Percentiles rank a stretch among this genome's conserved stretches.
Conservation (phyloP, 2,888 invertebrate genomes). For the Morpho helenor region DNA sequence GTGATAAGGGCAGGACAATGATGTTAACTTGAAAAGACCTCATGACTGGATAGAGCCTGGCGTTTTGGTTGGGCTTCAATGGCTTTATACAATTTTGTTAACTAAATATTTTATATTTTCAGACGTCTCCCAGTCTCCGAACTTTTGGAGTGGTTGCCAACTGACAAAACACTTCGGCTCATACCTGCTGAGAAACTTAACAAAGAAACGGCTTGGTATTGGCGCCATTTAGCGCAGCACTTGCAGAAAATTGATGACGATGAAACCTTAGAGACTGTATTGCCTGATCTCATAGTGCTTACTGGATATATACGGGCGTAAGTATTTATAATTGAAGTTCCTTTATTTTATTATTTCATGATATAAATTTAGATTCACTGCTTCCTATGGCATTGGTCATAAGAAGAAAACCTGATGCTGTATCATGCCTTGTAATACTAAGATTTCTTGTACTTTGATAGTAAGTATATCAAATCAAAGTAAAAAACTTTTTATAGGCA, state of each 20-base stretch:
- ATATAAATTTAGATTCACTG: no score
- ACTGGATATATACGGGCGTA: constrained; percentile 86
- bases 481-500: no score
- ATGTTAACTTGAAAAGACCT: no score
- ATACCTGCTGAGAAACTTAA: constrained; percentile 68
- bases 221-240: constrained; percentile 71
- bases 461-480: no score
- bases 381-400: no score
- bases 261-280: constrained; percentile 79
- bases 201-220: constrained; percentile 74
- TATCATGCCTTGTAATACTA: no score
- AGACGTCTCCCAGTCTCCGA: constrained; percentile 70
- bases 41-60: no score
- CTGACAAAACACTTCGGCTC: constrained; percentile 56
- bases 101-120: constrained; percentile 12
- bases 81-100: not conserved
- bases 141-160: constrained; percentile 72
- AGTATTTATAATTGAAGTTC: constrained; percentile 36
- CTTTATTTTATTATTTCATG: no score
- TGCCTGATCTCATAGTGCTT: constrained; percentile 87
- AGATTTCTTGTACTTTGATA: no score
- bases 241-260: constrained; percentile 67
- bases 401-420: no score
- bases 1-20: no score
- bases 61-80: no score